phyloP scores from a whole-genome alignment of 1,140 invertebrate species.

The Drosophila pectinifera region DNA sequence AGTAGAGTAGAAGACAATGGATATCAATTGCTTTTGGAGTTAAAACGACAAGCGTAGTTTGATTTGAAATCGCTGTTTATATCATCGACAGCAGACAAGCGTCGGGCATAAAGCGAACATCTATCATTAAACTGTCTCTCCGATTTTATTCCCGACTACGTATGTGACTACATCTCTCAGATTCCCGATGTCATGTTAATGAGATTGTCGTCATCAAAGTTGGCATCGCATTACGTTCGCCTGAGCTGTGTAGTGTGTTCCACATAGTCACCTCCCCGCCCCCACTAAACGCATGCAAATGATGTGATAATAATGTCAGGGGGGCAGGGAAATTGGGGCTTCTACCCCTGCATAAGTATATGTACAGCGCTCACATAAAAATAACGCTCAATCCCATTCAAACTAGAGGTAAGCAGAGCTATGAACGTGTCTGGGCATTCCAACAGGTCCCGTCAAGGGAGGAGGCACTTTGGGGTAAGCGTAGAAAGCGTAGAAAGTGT shows the following conservation, averaged over 20 bases:
- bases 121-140: slow-evolving; percentile 45
- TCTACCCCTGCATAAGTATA: slow-evolving; percentile 9
- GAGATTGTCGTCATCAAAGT: slow-evolving; percentile 76
- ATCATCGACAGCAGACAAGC: slow-evolving; percentile 31
- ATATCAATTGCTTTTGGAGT: slow-evolving; percentile 1
- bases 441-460: slow-evolving; percentile 38
- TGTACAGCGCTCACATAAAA: slow-evolving; percentile 37
- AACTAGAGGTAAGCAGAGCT: slow-evolving; percentile 60
- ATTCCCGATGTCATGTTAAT: slow-evolving; percentile 73
- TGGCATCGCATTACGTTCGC: slow-evolving; percentile 71
- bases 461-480: not conserved
- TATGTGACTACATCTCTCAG: slow-evolving; percentile 33
- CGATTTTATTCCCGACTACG: slow-evolving; percentile 40
- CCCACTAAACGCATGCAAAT: slow-evolving; percentile 64
- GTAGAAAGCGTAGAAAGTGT: slow-evolving; percentile 68
- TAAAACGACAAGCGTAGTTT: slow-evolving; percentile 20
- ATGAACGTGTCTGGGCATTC: slow-evolving; percentile 64
- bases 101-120: slow-evolving; percentile 46
- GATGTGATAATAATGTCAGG: slow-evolving; percentile 64
- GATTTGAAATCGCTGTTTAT: slow-evolving; percentile 28
- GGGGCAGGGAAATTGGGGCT: not conserved
- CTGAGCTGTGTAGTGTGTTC: slow-evolving; percentile 59
- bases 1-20: not conserved
- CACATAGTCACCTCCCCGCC: slow-evolving; percentile 38
- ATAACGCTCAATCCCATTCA: slow-evolving; percentile 59